These are phyloP conservation scores for Nezara viridula DNA, from an alignment of 2,888 invertebrate genomes.

Conservation along the genomic window DNA sequence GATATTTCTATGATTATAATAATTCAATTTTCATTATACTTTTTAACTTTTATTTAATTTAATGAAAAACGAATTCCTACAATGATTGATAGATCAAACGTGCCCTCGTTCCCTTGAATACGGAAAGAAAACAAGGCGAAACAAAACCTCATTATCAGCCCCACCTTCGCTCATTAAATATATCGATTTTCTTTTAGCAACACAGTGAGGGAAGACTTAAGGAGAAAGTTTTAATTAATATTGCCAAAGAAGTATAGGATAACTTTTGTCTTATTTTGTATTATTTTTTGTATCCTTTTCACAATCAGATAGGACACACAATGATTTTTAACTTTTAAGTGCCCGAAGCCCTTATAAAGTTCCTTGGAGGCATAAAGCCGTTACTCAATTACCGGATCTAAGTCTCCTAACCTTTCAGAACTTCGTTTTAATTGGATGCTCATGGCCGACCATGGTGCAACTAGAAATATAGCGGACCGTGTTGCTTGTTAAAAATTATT, in stretches of 20 bases:
- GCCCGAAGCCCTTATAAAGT: neutral
- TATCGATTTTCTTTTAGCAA: constrained; percentile 22
- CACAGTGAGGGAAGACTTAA: neutral
- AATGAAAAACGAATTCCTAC: neutral
- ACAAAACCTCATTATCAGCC: constrained; percentile 21
- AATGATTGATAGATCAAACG: neutral
- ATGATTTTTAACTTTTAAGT: constrained; percentile 37
- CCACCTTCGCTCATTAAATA: constrained; percentile 19
- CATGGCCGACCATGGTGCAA: neutral
- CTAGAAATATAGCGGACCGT: neutral
- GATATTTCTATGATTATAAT: too few species aligned
- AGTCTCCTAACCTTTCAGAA: neutral
- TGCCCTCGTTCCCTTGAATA: neutral
- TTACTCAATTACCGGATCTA: constrained; percentile 30
- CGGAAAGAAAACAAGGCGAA: neutral
- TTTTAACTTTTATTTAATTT: too few species aligned
- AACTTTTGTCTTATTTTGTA: neutral
- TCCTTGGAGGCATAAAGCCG: neutral
- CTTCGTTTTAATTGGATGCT: constrained; percentile 9
- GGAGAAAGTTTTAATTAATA: constrained; percentile 8
- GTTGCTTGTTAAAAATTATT: neutral
- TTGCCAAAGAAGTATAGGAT: neutral
- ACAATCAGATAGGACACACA: constrained; percentile 37
- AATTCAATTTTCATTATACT: too few species aligned
- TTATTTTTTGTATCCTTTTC: neutral